phyloP scores from a whole-genome alignment of 2,113 vertebrate species.

The Crypturellus undulatus region DNA sequence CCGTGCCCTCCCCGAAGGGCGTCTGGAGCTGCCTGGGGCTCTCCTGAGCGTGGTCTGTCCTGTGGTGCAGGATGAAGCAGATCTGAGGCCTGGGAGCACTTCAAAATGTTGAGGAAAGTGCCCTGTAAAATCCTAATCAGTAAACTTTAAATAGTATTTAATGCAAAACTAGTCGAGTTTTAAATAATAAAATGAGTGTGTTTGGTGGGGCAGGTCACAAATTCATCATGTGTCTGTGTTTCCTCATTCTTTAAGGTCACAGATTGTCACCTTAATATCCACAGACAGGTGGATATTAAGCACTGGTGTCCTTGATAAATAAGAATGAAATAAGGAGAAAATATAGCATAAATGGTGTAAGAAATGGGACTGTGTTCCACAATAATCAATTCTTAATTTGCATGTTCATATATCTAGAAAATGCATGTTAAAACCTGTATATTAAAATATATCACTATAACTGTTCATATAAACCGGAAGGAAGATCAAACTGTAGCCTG shows the following conservation, averaged over 20 bases:
- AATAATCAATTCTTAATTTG: fast-evolving
- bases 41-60: fast-evolving
- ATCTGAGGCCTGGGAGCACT: background rate
- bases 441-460: fast-evolving
- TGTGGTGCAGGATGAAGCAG: fast-evolving
- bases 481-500: fast-evolving
- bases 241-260: fast-evolving
- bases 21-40: fast-evolving
- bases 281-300: no score
- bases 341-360: fast-evolving
- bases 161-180: no score
- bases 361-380: fast-evolving
- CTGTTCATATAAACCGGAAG: fast-evolving
- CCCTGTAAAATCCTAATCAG: fast-evolving
- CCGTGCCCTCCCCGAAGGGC: background rate
- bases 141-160: no score
- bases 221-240: background rate
- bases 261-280: fast-evolving
- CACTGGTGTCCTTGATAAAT: fast-evolving
- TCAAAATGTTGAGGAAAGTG: fast-evolving
- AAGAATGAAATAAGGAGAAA: background rate
- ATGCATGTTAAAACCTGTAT: background rate
- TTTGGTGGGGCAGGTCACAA: background rate
- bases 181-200: background rate
- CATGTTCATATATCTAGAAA: fast-evolving